Base-by-base conservation (phyloP, 2,113 vertebrate genomes). In the Rissa tridactyla region DNA sequence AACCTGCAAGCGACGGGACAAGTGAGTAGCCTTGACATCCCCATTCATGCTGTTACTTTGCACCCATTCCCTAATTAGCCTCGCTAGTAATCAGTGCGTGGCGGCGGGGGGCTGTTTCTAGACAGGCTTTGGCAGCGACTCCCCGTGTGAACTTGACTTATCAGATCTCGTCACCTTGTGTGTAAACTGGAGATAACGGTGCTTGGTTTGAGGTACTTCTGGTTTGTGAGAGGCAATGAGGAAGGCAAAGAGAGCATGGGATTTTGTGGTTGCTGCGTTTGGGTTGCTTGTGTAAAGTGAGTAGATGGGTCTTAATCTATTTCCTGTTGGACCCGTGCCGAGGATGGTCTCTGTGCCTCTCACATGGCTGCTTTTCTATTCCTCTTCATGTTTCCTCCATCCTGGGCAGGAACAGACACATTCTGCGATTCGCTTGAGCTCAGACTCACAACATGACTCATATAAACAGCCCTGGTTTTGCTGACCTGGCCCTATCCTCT, bases 1-100 rank as follows among this genome's bases (percentile, higher is more conserved):
- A 99, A 99, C 94, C 97, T 99, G 71, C 99, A 99, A 94, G 97
- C 97, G 5, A 86, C 97, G 5, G 99, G 98, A 58, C 98, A 99
- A 97, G 99, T 99, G 93, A 97, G 97, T 86, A 40, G 22, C 85
- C 38, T 57, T 44, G 75, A 42, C 49, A 20, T 38, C 87, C 17
- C 40, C 14, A 0, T 25, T 54, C 17, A 0, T 10, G 60, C 51
- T n/a, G 36, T 40, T 27, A 23, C 38, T 21, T 19, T 8, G 55
- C 68, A 5, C 52, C 25, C 14, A 1, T 23, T 22, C 49, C 9
- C 0, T n/a, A 11, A n/a, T 52, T 54, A 52, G 11, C 22, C 36
- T 38, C 0, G 0, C 27, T 22, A 36, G 49, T 38, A 65, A 32
- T 52, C 40, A 38, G 51, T 82, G 54, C 0, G 0, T n/a, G 90